phyloP scores from a whole-genome alignment of 2,113 vertebrate genomes.

The Marmota flaviventris region DNA sequence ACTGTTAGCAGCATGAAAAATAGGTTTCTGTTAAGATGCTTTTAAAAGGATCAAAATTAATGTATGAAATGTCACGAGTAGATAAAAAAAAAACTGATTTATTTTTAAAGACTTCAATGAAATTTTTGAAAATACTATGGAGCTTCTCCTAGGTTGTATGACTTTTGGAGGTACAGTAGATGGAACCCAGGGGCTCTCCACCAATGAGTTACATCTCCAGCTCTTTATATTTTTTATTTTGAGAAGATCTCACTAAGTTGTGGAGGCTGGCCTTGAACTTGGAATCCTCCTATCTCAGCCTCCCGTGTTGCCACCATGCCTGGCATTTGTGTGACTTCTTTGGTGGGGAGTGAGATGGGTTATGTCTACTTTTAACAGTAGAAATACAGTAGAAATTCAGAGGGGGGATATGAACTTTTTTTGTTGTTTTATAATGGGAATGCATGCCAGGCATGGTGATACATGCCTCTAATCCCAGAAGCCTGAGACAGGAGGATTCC shows the following conservation, averaged over 20 bases:
- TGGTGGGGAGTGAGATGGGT: fast-evolving
- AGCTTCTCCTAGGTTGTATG: not conserved
- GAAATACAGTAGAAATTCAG: not conserved
- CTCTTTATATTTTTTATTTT: no score
- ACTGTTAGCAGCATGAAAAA: not conserved
- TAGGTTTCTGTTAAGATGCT: not conserved
- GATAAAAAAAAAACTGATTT: not conserved
- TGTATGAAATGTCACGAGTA: not conserved
- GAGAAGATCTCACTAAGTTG: no score
- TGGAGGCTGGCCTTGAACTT: no score
- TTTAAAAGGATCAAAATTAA: not conserved
- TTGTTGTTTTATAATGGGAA: not conserved
- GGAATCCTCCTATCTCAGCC: no score
- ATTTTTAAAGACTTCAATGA: slow-evolving; percentile 45
- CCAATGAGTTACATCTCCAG: no score
- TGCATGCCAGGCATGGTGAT: no score
- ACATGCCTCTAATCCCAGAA: no score
- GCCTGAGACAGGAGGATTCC: no score
- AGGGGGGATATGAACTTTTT: not conserved
- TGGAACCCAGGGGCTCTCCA: no score
- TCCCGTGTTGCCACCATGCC: not conserved
- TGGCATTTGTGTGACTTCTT: not conserved
- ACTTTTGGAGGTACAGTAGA: not conserved
- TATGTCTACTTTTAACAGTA: not conserved
- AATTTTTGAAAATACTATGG: not conserved